Base-by-base conservation (phyloP, 1,140 invertebrate genomes). In the Helicoverpa armigera region DNA sequence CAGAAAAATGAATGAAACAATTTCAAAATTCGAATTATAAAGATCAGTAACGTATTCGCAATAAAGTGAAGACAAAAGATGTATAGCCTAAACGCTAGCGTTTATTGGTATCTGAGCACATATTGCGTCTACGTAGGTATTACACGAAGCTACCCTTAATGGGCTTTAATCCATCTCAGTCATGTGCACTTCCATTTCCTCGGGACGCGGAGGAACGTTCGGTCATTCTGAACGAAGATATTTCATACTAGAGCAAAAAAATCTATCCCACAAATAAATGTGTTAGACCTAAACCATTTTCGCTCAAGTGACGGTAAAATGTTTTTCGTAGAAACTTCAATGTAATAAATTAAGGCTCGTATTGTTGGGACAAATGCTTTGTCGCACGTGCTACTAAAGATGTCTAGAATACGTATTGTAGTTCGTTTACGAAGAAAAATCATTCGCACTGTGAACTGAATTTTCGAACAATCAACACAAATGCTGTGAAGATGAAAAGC, bases 81-180 rank as follows among this genome's bases (percentile, higher is more conserved):
- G 58, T 76, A 61, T 76, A 29, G 60, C 11, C 48, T 77, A 54
- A 65, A 31, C 53, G 13, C 51, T 35, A 67, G 61, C 60, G 61
- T 77, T 77, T 77, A 67, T 67, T 65, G 61, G 48, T 53, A 67
- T 77, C 50, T 65, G 61, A 35, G 50, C 61, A 48, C 61, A 77
- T 77, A 77, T 77, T 77, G 75, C 75, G 48, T 77, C 54, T 61
- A 43, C 60, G 29, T 77, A 67, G 61, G 61, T 77, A 67, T 67
- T 54, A 65, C 29, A 77, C 60, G 75, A 51, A 18, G 50, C 61
- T 77, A 51, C 61, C 63, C 81, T 67, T 82, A 82, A 82, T 82
- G 77, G 60, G 61, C 61, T 12, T 43, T 79, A 76, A 82, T 82
- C 76, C 60, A 82, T 82, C 81, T 79, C 63, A 79, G 81, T 79